A percentile compares a stretch with the other conserved stretches of the same genome.
Conservation (phyloP, 2,888 invertebrate species). For the Diachrysia chrysitis region DNA sequence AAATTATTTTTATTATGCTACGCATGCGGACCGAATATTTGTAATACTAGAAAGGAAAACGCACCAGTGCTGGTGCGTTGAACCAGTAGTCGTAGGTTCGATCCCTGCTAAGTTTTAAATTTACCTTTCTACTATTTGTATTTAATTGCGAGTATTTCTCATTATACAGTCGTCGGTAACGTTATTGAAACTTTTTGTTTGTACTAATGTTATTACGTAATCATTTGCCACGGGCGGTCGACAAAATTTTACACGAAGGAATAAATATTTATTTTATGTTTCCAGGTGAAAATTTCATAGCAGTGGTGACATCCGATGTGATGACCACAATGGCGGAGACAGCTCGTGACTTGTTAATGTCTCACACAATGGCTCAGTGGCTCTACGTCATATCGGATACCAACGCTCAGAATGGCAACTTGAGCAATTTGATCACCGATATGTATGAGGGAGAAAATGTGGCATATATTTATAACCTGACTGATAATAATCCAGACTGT, state of each 20-base stretch:
- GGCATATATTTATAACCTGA: conserved; percentile 93
- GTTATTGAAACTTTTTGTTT: no score
- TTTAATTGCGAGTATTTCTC: no score
- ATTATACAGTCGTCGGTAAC: no score
- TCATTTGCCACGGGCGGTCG: no score
- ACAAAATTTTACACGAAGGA: not conserved
- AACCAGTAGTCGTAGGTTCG: no score
- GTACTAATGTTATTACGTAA: no score
- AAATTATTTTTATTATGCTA: no score
- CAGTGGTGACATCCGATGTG: conserved; percentile 90
- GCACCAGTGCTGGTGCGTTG: no score
- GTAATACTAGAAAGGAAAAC: no score
- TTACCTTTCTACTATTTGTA: no score
- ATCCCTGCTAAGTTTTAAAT: no score
- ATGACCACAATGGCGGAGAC: conserved; percentile 91
- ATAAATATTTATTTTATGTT: not conserved
- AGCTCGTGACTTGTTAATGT: conserved; percentile 91
- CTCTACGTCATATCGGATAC: conserved; percentile 93
- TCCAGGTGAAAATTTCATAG: conserved; percentile 89
- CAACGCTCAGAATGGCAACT: conserved; percentile 81
- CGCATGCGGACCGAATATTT: no score
- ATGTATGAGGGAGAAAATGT: conserved; percentile 94
- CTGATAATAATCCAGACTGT: conserved; percentile 86
- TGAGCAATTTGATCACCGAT: conserved; percentile 88
- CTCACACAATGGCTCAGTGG: conserved; percentile 94